Evolutionary conservation across 2,113 vertebrate species (phyloP), one percentile per base, ranked within the genome.

Genomic region (Xiphorhynchus elegans): DNA sequence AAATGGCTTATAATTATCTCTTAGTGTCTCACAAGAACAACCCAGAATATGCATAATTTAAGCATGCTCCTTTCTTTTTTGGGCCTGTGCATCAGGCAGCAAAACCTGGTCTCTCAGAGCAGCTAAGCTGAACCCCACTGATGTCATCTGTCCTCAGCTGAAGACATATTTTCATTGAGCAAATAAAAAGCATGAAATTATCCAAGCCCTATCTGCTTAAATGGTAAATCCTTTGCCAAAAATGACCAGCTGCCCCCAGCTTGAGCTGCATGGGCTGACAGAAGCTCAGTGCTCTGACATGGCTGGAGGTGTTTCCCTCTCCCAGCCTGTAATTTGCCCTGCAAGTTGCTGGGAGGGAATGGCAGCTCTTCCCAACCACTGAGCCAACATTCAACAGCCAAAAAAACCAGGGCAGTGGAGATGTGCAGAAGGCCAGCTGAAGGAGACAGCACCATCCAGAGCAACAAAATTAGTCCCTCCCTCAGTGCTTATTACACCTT

Each of bases 371-470:
- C 50, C 50, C 47, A 55, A 4, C 56, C 18, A 10, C 33, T 3
- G 7, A 76, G 53, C 23, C 37, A 6, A 37, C 1, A 1, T 6
- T 67, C 0, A 0, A 28, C 74, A 84, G 60, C 19, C 3, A 23
- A 66, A 94, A 23, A 66, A 94, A 52, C 3, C 5, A 58, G 39
- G 17, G 69, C 52, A 77, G 21, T 3, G 7, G 58, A 35, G 64
- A 81, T 0, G 1, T 17, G 47, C n/a, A 81, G 59, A 53, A 31
- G 14, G 20, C 19, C 62, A 81, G 47, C 52, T 75, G 70, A 47
- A 73, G 63, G 46, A 81, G 12, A n/a, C 37, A 72, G 62, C 52
- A 79, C 13, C 64, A 59, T 13, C 39, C 31, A 52, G 19, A 86
- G 25, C 26, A 76, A 44, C 18, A n/a, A 52, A 25, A 11, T 1